Conservation (phyloP, 2,888 invertebrate genomes). For the Polydrusus tereticollis region DNA sequence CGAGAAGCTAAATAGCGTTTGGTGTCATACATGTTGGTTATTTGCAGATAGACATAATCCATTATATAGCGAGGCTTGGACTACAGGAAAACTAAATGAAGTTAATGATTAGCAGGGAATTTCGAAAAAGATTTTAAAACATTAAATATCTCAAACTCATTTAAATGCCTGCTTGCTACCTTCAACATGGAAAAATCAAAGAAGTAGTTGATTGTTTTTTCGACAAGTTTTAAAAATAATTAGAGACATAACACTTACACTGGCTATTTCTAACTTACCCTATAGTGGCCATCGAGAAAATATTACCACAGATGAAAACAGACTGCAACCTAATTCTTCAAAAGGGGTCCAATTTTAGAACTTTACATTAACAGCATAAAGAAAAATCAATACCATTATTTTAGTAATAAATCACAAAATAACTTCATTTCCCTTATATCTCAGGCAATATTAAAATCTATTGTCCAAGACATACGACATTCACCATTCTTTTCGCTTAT, state of each 20-base stretch:
- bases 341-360: neutral
- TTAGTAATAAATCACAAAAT: constrained; percentile 36
- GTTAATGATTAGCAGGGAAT: neutral
- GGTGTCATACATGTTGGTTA: too few species aligned
- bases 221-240: neutral
- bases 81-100: neutral
- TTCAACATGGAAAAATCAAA: neutral
- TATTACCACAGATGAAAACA: neutral
- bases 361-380: neutral
- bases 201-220: too few species aligned
- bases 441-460: constrained; percentile 9
- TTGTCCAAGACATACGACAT: constrained; percentile 22
- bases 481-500: constrained; percentile 19
- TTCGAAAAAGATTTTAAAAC: neutral
- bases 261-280: neutral
- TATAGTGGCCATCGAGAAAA: neutral
- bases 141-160: neutral
- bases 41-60: too few species aligned
- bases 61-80: neutral
- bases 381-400: constrained; percentile 20
- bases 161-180: neutral
- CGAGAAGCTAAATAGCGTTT: too few species aligned
- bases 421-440: constrained; percentile 23
- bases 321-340: neutral
- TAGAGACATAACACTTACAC: neutral